These are phyloP conservation scores for Achlya flavicornis DNA, from an alignment of 2,888 invertebrate genomes.

Conservation along the genomic window DNA sequence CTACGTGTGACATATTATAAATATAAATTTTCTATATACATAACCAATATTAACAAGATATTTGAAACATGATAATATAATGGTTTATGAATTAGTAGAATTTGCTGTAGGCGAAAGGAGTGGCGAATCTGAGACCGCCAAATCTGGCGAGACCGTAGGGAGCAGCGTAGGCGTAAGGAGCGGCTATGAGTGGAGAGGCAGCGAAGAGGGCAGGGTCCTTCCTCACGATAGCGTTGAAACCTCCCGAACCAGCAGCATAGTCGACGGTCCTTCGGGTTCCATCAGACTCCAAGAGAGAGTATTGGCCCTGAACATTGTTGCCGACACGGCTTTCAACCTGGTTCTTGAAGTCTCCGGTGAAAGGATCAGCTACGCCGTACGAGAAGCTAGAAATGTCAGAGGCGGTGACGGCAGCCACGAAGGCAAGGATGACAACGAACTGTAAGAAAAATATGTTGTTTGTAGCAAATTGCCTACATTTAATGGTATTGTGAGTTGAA, in stretches of 20 bases:
- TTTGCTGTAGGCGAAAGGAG: conserved; percentile 48
- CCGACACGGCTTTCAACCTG: conserved; percentile 79
- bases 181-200: conserved; percentile 33
- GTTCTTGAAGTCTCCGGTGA: conserved; percentile 83
- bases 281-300: conserved; percentile 81
- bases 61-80: conserved; percentile 1
- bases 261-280: conserved; percentile 82
- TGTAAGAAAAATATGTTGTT: conserved; percentile 32
- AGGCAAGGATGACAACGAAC: conserved; percentile 63
- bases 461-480: neutral
- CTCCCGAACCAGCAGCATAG: conserved; percentile 80
- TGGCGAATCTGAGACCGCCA: conserved; percentile 23
- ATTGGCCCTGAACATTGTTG: conserved; percentile 80
- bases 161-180: conserved; percentile 36
- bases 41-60: conserved; percentile 44
- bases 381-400: conserved; percentile 73
- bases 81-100: conserved; percentile 38
- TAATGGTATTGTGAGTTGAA: too few relatives aligned
- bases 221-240: conserved; percentile 83
- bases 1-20: neutral
- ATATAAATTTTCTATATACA: conserved; percentile 46
- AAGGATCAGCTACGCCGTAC: conserved; percentile 82
- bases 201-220: conserved; percentile 73
- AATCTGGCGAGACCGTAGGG: conserved; percentile 32
- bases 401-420: conserved; percentile 51